Evolutionary conservation across 1,140 invertebrate species (phyloP), one percentile per base, ranked within the genome.

Genomic region (Drosophila carrolli): DNA sequence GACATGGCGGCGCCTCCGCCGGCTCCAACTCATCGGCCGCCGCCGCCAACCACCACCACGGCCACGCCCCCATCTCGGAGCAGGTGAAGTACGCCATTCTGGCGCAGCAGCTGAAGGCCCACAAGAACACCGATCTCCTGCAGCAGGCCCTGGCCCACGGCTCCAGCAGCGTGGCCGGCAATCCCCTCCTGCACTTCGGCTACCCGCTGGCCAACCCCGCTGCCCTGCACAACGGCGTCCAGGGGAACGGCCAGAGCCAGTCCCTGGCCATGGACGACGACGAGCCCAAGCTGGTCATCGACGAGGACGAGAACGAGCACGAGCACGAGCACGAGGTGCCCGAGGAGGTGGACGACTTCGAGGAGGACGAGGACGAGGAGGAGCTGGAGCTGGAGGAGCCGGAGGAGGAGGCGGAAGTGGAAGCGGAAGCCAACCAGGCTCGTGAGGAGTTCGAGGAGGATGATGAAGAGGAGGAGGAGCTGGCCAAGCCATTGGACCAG

Each of bases 31-130:
- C 13, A 67, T n/a, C 47, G 32, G 19, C 16, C 41, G 38, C 38
- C 32, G n/a, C 50, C 4, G 7, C 11, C 37, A 51, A 63, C 5
- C 51, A 72, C 5, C 4, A 93, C 0, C 70, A 75, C 13, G 68
- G 93, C 1, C 93, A 93, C 16, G 63, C 89, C 6, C 86, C 86
- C 35, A 94, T 96, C 27, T 95, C 95, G 6, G 96, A 96, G 59
- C 95, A 97, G 65, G 95, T 97, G 0, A 96, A 97, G 73, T 96
- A 95, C 58, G 96, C 96, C 0, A 95, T 97, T 55, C 67, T 96
- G 58, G 95, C 96, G 7, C 95, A 97, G 74, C 96, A 97, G 75
- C 91, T 97, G 14, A 96, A 96, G 79, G 93, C 51, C 90, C 93
- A 91, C 65, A 92, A 91, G 75, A 91, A 92, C 27, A 88, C 90